Conservation (phyloP, 2,113 vertebrate genomes). For the Hyaena hyaena region DNA sequence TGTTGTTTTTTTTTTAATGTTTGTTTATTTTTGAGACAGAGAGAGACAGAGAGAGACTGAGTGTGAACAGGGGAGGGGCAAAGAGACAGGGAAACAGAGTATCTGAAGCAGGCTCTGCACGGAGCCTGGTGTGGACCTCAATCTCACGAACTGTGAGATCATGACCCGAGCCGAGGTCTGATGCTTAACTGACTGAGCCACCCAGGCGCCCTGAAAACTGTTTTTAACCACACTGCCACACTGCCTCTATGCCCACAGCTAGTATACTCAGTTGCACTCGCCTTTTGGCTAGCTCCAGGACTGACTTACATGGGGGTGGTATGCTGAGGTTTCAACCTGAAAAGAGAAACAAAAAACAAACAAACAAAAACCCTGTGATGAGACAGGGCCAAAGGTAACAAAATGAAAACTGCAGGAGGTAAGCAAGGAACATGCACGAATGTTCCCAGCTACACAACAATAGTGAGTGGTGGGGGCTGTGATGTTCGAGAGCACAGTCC, state of each 20-base stretch:
- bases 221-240: not conserved
- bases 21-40: too few relatives aligned
- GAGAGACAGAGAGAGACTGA: too few relatives aligned
- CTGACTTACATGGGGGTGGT: too few relatives aligned
- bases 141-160: too few relatives aligned
- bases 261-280: rapidly evolving
- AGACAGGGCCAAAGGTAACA: not conserved
- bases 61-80: too few relatives aligned
- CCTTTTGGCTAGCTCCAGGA: not conserved
- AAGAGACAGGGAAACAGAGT: too few relatives aligned
- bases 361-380: not conserved
- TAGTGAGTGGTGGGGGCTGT: not conserved
- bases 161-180: too few relatives aligned
- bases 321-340: not conserved
- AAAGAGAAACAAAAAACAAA: not conserved
- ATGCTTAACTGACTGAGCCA: too few relatives aligned
- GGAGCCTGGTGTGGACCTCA: too few relatives aligned
- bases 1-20: not conserved
- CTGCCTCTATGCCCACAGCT: not conserved
- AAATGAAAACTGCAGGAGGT: not conserved
- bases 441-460: not conserved
- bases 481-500: not conserved
- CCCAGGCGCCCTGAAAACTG: not conserved
- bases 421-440: not conserved
- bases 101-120: too few relatives aligned